These are phyloP conservation scores for Lasioglossum malachurum DNA, from an alignment of 2,888 invertebrate species.

Conservation along the genomic window DNA sequence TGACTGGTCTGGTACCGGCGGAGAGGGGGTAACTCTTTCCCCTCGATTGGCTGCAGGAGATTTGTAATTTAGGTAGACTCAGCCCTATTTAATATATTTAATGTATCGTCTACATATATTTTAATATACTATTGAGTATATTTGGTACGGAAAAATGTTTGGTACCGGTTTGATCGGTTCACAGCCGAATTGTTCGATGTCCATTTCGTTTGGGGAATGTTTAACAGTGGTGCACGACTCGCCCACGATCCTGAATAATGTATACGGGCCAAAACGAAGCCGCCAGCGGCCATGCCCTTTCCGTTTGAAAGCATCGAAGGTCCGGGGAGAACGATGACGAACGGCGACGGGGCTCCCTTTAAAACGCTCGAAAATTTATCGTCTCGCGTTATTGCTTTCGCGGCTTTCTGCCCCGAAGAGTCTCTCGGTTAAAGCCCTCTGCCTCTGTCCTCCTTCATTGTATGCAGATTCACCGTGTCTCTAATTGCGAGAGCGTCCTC, in stretches of 20 bases:
- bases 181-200: neutral
- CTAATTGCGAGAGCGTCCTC: constrained; percentile 26
- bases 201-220: neutral
- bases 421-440: constrained; percentile 31
- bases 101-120: too few relatives aligned
- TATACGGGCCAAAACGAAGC: constrained; percentile 48
- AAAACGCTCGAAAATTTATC: constrained; percentile 67
- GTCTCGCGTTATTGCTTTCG: constrained; percentile 55
- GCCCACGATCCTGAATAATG: constrained; percentile 51
- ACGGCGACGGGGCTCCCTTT: constrained; percentile 44
- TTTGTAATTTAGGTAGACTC: too few relatives aligned
- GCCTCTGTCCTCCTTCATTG: constrained; percentile 61
- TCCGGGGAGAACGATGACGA: constrained; percentile 57
- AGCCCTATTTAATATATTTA: too few relatives aligned
- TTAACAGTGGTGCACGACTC: neutral
- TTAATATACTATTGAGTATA: too few relatives aligned
- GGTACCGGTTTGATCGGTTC: too few relatives aligned
- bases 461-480: constrained; percentile 68
- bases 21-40: neutral
- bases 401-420: constrained; percentile 28
- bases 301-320: constrained; percentile 39
- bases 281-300: constrained; percentile 43
- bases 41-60: neutral
- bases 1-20: too few relatives aligned
- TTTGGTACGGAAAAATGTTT: too few relatives aligned